Conservation (phyloP, 2,888 invertebrate genomes). For the Perizoma affinitatum region DNA sequence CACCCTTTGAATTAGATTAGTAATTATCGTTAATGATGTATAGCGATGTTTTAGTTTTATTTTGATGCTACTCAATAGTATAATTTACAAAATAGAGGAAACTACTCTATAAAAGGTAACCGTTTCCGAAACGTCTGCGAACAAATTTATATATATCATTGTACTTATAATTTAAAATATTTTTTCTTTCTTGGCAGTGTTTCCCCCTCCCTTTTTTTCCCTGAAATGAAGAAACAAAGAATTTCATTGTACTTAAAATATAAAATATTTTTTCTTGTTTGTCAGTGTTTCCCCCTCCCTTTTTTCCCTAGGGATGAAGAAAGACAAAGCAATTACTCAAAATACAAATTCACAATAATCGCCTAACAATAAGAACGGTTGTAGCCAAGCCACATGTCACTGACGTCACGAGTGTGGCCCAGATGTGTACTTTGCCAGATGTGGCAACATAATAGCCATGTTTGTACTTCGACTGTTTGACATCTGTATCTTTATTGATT, state of each 20-base stretch:
- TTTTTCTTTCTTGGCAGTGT: no score
- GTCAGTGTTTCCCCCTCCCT: no score
- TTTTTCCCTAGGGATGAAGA: neutral
- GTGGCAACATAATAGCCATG: constrained; percentile 49
- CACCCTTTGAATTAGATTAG: constrained; percentile 30
- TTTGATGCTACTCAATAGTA: constrained; percentile 10
- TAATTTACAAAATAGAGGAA: no score
- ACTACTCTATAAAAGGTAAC: no score
- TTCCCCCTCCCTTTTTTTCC: no score
- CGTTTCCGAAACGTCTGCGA: neutral
- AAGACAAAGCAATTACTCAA: constrained; percentile 24
- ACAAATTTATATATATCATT: no score
- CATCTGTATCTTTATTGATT: constrained; percentile 70
- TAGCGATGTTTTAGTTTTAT: constrained; percentile 36
- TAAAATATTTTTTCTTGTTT: no score
- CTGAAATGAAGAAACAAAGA: no score
- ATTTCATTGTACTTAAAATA: no score
- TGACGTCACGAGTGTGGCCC: constrained; percentile 71
- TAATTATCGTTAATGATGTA: constrained; percentile 26
- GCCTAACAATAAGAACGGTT: constrained; percentile 55
- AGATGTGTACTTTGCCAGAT: constrained; percentile 71
- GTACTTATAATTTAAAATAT: no score
- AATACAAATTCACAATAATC: constrained; percentile 44
- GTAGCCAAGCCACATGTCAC: constrained; percentile 74
- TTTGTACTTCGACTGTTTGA: constrained; percentile 64